Conservation (phyloP, 2,888 invertebrate species). For the Harmothoe impar region DNA sequence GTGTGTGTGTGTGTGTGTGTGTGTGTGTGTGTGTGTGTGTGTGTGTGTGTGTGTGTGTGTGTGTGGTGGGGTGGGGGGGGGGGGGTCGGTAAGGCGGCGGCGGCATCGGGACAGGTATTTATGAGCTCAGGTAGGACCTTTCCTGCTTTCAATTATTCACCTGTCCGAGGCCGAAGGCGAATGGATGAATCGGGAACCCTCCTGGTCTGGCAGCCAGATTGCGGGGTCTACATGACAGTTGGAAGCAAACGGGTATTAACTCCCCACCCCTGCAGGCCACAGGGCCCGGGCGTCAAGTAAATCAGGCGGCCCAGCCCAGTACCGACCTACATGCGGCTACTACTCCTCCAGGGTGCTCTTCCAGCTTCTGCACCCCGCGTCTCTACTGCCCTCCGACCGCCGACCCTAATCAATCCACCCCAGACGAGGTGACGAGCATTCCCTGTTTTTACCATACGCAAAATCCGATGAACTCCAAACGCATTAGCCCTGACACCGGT, state of each 20-base stretch:
- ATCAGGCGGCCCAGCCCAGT: background rate
- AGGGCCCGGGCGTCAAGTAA: conserved; percentile 18
- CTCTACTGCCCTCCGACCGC: background rate
- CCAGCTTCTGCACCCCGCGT: background rate
- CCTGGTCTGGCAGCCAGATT: conserved; percentile 54
- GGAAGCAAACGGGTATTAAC: conserved; percentile 49
- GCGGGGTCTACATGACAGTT: conserved; percentile 53
- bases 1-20: too few relatives aligned
- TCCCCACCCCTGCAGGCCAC: conserved; percentile 13
- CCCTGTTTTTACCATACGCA: background rate
- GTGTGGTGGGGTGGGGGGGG: too few relatives aligned
- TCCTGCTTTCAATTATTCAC: conserved; percentile 59
- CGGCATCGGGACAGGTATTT: background rate
- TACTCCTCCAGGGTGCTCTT: background rate
- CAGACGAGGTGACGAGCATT: background rate
- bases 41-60: too few relatives aligned
- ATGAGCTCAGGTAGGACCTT: conserved; percentile 54
- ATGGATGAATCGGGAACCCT: conserved; percentile 43
- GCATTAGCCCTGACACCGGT: background rate
- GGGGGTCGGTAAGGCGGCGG: too few relatives aligned
- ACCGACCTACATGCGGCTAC: background rate
- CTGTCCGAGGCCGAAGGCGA: conserved; percentile 4
- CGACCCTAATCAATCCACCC: conserved; percentile 3
- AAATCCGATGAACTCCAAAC: conserved; percentile 1
- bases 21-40: too few relatives aligned